Evolutionary conservation across 2,888 invertebrate genomes (phyloP).

Genomic region (Crioceris asparagi): DNA sequence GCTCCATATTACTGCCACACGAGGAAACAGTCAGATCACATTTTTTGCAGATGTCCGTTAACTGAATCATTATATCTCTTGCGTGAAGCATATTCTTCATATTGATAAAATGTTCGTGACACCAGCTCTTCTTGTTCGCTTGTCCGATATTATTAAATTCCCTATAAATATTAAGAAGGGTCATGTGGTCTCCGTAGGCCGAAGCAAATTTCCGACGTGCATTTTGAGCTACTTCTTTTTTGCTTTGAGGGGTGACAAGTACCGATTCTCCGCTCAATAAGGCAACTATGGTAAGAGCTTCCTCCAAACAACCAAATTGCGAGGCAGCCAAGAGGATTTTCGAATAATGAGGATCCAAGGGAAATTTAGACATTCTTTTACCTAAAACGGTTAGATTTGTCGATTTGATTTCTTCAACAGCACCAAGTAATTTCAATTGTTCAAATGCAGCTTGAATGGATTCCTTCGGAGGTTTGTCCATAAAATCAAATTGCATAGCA

Average conservation of each 20-base stretch:
- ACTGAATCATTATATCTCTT: conserved; percentile 66
- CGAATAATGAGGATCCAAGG: conserved; percentile 68
- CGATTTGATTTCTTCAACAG: conserved; percentile 49
- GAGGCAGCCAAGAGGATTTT: conserved; percentile 50
- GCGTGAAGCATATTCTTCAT: conserved; percentile 74
- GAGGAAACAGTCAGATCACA: conserved; percentile 50
- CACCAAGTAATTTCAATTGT: conserved; percentile 57
- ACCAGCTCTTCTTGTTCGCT: conserved; percentile 58
- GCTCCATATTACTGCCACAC: conserved; percentile 52
- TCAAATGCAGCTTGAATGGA: conserved; percentile 53
- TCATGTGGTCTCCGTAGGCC: conserved; percentile 84
- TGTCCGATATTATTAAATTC: conserved; percentile 56
- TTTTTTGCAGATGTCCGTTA: conserved; percentile 53
- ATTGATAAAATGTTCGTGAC: conserved; percentile 80
- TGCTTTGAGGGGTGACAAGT: conserved; percentile 61
- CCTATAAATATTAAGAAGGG: conserved; percentile 78
- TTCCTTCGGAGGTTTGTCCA: conserved; percentile 76
- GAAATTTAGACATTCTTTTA: conserved; percentile 79
- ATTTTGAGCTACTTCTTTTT: conserved; percentile 63
- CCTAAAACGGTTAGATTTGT: conserved; percentile 68
- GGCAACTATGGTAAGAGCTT: conserved; percentile 77
- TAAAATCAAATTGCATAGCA: conserved; percentile 75
- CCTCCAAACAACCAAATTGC: conserved; percentile 66
- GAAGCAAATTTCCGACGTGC: conserved; percentile 73
- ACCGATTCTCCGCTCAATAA: conserved; percentile 82